phyloP scores from a whole-genome alignment of 2,113 vertebrate genomes.

The Cynopterus brachyotis region DNA sequence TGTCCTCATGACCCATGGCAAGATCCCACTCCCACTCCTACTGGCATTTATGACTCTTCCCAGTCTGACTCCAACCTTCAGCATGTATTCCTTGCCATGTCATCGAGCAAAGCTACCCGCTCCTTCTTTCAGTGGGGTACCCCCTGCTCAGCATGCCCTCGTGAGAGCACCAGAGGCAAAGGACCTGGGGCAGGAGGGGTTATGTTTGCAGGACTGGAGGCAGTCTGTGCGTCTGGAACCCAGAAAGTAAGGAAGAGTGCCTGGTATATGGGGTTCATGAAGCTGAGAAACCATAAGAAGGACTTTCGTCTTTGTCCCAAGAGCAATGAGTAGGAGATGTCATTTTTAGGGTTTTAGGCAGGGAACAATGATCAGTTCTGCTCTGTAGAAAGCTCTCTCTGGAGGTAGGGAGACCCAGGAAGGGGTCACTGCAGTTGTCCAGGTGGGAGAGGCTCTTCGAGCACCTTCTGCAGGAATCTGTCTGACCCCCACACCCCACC shows the following conservation, averaged over 20 bases:
- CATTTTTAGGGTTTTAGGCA: neutral
- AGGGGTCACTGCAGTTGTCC: neutral
- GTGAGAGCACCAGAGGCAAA: neutral
- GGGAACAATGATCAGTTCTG: neutral
- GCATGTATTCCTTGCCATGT: neutral
- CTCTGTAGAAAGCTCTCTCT: neutral
- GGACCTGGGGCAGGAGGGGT: neutral
- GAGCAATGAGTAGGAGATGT: neutral
- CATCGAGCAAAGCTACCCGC: neutral
- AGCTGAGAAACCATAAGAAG: neutral
- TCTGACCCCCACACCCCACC: neutral
- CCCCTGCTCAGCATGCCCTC: neutral
- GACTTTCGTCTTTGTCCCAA: neutral
- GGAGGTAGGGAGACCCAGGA: neutral
- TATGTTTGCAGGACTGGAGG: neutral
- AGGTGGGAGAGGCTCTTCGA: neutral
- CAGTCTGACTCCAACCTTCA: neutral
- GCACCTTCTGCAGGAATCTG: neutral
- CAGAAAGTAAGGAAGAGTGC: neutral
- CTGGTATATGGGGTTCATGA: neutral
- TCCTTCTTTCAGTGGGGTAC: neutral
- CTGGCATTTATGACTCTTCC: neutral
- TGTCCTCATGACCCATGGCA: neutral
- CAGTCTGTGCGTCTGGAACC: neutral
- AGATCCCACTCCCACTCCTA: neutral